Evolutionary conservation across 2,888 invertebrate species (phyloP).

Genomic region (Cordilura impudica): DNA sequence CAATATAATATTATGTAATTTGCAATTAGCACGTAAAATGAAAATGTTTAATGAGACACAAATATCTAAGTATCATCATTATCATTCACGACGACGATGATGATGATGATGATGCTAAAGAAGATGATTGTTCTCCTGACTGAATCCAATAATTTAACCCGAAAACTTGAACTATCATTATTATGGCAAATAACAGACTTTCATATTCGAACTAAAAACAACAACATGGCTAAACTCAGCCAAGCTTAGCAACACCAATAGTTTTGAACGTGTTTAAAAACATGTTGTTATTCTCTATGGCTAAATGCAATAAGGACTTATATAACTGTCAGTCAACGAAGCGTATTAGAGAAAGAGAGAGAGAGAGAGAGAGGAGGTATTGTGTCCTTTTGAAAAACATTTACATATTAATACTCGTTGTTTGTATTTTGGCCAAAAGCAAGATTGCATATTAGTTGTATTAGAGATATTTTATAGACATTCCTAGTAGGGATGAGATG

Average conservation of each 20-base stretch:
- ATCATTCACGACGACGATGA: too few relatives aligned
- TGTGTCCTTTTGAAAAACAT: not conserved
- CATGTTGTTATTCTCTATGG: not conserved
- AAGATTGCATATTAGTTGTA: not conserved
- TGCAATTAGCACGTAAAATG: conserved; percentile 64
- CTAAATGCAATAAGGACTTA: not conserved
- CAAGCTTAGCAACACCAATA: not conserved
- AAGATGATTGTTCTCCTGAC: not conserved
- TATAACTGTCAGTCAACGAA: not conserved
- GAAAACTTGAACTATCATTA: not conserved
- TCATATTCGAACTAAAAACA: not conserved
- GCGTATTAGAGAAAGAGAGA: not conserved
- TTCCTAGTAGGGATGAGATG: not conserved
- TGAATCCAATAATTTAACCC: not conserved
- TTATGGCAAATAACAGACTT: not conserved
- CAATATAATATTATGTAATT: conserved; percentile 63
- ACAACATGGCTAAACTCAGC: not conserved
- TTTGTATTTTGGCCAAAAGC: not conserved
- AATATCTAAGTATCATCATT: conserved; percentile 40
- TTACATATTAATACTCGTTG: not conserved
- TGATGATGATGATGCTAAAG: too few relatives aligned
- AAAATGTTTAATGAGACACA: conserved; percentile 64
- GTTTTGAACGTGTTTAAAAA: not conserved
- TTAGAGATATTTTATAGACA: not conserved
- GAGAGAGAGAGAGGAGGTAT: not conserved